Evolutionary conservation across 1,140 invertebrate species (phyloP).

Genomic region (Elymnias hypermnestra): DNA sequence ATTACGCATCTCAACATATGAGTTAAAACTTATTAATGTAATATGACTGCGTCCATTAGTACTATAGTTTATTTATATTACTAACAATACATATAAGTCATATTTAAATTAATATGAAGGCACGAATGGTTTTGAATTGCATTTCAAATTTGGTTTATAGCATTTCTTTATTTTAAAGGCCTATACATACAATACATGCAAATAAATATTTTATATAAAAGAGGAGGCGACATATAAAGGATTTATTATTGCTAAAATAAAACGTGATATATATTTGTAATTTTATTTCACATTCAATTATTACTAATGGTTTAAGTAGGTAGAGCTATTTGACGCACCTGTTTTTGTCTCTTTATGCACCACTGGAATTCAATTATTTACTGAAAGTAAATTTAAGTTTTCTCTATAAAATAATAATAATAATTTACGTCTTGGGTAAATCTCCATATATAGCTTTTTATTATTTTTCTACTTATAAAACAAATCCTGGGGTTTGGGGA

Average conservation of each 20-base stretch:
- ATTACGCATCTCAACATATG: conserved; percentile 58
- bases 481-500: too few relatives aligned
- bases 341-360: too few relatives aligned
- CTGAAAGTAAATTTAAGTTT: too few relatives aligned
- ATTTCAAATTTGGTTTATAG: conserved; percentile 18
- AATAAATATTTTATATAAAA: conserved; percentile 61
- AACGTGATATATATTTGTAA: conserved; percentile 30
- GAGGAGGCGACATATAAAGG: conserved; percentile 48
- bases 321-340: too few relatives aligned
- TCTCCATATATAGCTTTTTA: too few relatives aligned
- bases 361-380: too few relatives aligned
- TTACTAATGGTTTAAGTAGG: too few relatives aligned
- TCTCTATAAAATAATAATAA: too few relatives aligned
- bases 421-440: too few relatives aligned
- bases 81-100: too few relatives aligned
- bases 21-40: conserved; percentile 37
- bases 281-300: conserved; percentile 27
- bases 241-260: conserved; percentile 66
- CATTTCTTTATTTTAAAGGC: conserved; percentile 39
- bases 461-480: too few relatives aligned
- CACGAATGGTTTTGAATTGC: conserved; percentile 18
- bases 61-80: conserved; percentile 30
- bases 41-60: conserved; percentile 65
- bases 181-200: conserved; percentile 53
- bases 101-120: too few relatives aligned